These are phyloP conservation scores for Amniataba percoides DNA, from an alignment of 2,797 vertebrate species.

Conservation along the genomic window DNA sequence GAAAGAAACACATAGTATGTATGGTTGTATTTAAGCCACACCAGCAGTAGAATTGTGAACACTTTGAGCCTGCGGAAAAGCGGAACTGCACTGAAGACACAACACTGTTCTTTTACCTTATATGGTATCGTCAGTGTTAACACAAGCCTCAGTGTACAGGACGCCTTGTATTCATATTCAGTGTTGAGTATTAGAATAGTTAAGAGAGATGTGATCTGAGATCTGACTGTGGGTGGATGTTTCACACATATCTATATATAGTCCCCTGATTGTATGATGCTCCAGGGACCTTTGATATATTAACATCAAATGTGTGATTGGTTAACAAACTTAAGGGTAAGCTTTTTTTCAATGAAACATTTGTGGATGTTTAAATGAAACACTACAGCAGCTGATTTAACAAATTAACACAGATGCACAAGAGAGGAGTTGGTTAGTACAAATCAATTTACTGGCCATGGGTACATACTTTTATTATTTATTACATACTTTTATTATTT, in stretches of 20 bases:
- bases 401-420: too few relatives aligned
- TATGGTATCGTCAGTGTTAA: slow-evolving; percentile 36
- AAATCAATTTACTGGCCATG: too few relatives aligned
- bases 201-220: too few relatives aligned
- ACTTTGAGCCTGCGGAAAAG: not conserved
- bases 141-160: not conserved
- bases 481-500: too few relatives aligned
- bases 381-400: too few relatives aligned
- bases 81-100: slow-evolving; percentile 24
- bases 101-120: slow-evolving; percentile 36
- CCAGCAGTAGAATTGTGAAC: too few relatives aligned
- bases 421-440: too few relatives aligned
- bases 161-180: not conserved
- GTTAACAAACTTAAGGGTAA: not conserved
- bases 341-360: not conserved
- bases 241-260: not conserved
- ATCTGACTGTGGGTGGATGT: not conserved
- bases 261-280: not conserved
- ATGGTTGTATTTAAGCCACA: not conserved
- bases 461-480: too few relatives aligned
- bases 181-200: not conserved
- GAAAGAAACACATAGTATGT: not conserved
- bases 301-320: not conserved
- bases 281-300: not conserved
- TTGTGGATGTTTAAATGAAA: not conserved